phyloP scores from a whole-genome alignment of 2,797 vertebrate genomes.

The Propithecus deckenii region DNA sequence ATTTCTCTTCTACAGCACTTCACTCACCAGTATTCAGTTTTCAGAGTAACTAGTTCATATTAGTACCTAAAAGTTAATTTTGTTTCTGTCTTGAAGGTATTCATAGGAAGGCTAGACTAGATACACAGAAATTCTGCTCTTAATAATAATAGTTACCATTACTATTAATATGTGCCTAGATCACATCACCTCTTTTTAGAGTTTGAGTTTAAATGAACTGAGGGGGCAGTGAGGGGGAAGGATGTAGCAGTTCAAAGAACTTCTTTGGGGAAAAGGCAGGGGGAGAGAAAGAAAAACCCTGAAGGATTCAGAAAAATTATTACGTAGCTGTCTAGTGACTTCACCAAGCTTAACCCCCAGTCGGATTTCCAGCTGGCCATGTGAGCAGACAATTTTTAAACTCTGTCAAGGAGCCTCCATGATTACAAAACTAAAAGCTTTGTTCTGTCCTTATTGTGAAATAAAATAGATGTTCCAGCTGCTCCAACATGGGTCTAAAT shows the following conservation, averaged over 20 bases:
- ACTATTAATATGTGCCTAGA: not conserved
- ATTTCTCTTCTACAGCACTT: not conserved
- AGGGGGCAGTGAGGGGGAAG: accelerated
- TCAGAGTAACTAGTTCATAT: not conserved
- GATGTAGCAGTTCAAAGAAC: not conserved
- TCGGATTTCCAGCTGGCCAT: not conserved
- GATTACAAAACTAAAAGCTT: slow-evolving; percentile 15
- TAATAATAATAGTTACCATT: not conserved
- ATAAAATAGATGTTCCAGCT: not conserved
- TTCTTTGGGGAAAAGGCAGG: not conserved
- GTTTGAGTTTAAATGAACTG: not conserved
- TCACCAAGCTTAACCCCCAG: not conserved
- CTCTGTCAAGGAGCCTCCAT: not conserved
- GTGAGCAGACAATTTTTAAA: not conserved
- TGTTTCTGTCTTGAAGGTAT: not conserved
- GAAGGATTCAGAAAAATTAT: not conserved
- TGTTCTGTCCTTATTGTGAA: slow-evolving; percentile 37
- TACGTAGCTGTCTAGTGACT: too few species aligned
- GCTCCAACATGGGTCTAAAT: not conserved
- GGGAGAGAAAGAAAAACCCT: not conserved
- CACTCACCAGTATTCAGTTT: not conserved
- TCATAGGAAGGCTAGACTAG: not conserved
- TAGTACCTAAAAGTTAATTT: not conserved
- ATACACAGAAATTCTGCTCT: not conserved
- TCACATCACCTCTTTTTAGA: not conserved